Evolutionary conservation across 2,888 invertebrate species (phyloP), one percentile per base, ranked within the genome.

Genomic region (Lingula anatina): DNA sequence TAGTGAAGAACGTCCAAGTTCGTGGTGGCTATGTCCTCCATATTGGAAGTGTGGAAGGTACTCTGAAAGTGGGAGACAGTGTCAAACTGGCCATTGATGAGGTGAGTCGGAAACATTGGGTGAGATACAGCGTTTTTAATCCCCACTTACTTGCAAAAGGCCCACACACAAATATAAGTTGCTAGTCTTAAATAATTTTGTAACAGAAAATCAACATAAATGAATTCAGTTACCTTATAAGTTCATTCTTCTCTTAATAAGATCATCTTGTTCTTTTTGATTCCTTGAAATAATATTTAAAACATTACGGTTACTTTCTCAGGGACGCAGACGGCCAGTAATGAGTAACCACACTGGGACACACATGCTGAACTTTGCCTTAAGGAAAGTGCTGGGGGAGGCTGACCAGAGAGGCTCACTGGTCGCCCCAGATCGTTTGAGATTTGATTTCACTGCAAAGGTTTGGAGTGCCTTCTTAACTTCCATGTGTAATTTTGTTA

Each of bases 271-370:
- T n/a, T n/a, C n/a, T n/a, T n/a, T n/a, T n/a, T n/a, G n/a, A n/a
- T n/a, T n/a, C n/a, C n/a, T n/a, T n/a, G n/a, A n/a, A n/a, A n/a
- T n/a, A n/a, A n/a, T n/a, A n/a, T n/a, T n/a, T n/a, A n/a, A n/a
- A n/a, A n/a, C n/a, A n/a, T n/a, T n/a, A n/a, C n/a, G n/a, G n/a
- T n/a, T n/a, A n/a, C n/a, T 47, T 38, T 59, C 70, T 15, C 54
- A 81, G 79, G 69, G 85, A 50, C 84, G 97, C 48, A 83, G 99
- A 65, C 84, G 89, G 66, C 81, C 89, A 27, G 84, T 97, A n/a
- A 99, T 99, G 99, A 94, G 90, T 75, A 99, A 99, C 80, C 99
- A 99, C 95, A 99, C 79, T 90, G 97, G 38, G 23, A 99, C 99
- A 0, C 99, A 99, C 78, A 85, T 95, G 38, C 81, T 99, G 15